Conservation (phyloP, 2,113 vertebrate genomes). For the Microcebus jonahi region DNA sequence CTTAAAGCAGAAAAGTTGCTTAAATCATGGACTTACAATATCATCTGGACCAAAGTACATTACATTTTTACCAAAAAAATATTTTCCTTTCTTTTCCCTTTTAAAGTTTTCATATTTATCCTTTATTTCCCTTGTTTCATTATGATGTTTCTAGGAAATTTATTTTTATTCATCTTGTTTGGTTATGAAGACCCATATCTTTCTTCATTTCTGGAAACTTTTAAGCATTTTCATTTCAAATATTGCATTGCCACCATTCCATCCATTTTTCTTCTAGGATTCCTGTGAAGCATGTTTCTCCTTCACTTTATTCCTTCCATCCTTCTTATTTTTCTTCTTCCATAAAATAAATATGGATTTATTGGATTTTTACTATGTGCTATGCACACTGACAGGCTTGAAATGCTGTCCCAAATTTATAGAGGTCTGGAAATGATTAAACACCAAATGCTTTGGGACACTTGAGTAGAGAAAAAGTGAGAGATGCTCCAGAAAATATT, state of each 20-base stretch:
- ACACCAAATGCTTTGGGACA: not conserved
- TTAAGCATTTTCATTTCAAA: conserved; percentile 25
- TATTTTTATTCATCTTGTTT: conserved; percentile 45
- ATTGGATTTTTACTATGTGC: not conserved
- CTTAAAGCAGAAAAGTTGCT: not conserved
- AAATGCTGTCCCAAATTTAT: not conserved
- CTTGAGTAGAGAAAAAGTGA: not conserved
- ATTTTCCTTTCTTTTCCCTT: not conserved
- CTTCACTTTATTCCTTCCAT: not conserved
- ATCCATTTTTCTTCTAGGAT: not conserved
- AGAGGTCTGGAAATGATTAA: not conserved
- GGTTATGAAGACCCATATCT: not conserved
- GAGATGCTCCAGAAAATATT: not conserved
- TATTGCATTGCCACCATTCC: not conserved
- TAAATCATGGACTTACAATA: not conserved
- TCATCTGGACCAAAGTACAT: not conserved
- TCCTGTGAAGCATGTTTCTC: not conserved
- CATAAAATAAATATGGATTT: conserved; percentile 10
- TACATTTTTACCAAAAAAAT: not conserved
- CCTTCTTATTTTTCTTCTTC: conserved; percentile 21
- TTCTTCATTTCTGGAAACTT: not conserved
- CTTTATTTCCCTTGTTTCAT: not conserved
- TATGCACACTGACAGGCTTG: not conserved
- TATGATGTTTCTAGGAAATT: conserved; percentile 27
- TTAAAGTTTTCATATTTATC: conserved; percentile 22